A percentile compares a stretch with the other conserved stretches of the same genome.
phyloP scores from a whole-genome alignment of 2,113 vertebrate genomes.

The Setophaga coronata region DNA sequence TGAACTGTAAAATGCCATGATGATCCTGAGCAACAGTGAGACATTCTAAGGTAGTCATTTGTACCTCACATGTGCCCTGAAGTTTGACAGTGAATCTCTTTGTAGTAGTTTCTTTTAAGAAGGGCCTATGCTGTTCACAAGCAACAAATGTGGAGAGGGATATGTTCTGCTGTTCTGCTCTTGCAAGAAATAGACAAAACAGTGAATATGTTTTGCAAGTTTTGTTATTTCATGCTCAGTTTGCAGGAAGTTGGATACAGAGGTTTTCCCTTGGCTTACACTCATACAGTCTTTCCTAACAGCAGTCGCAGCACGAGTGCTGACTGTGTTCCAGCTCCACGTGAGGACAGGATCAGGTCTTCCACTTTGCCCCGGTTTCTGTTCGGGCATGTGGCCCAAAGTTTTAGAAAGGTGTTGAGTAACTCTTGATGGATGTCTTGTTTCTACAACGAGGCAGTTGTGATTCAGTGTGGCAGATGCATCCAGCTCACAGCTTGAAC shows the following conservation, averaged over 20 bases:
- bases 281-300: background rate
- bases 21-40: background rate
- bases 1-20: background rate
- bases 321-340: background rate
- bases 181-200: background rate
- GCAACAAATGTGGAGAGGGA: background rate
- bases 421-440: background rate
- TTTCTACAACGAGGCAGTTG: background rate
- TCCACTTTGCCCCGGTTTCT: background rate
- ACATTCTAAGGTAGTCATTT: background rate
- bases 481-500: background rate
- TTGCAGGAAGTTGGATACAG: background rate
- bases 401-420: slow-evolving; percentile 1
- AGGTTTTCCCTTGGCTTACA: background rate
- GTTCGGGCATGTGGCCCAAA: background rate
- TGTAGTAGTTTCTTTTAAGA: background rate
- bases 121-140: background rate
- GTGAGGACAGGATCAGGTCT: background rate
- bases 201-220: background rate
- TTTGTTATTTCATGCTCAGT: background rate
- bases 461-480: background rate
- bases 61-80: background rate
- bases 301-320: background rate
- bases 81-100: background rate
- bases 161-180: background rate